A percentile compares a stretch with the other conserved stretches of the same genome.
Evolutionary conservation across 2,797 vertebrate genomes (phyloP).

Genomic region (Linurgus olivaceus): DNA sequence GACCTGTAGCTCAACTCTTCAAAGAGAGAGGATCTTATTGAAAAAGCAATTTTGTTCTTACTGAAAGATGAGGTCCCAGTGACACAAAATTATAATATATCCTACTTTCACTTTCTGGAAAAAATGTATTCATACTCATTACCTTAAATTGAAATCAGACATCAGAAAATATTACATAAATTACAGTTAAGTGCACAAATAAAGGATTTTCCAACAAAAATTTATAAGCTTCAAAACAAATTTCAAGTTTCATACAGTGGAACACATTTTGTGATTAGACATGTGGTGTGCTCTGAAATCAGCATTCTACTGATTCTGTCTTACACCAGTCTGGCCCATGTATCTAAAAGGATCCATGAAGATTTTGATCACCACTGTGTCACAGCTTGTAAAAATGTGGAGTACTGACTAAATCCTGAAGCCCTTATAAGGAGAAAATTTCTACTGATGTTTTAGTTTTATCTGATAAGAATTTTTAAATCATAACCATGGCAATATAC

Average conservation of each 20-base stretch:
- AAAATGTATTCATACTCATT: not conserved
- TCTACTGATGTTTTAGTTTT: not conserved
- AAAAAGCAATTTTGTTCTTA: constrained; percentile 9
- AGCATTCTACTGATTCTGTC: not conserved
- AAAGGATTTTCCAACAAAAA: not conserved
- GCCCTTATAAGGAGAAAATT: not conserved
- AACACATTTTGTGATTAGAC: constrained; percentile 16
- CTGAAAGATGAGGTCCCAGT: not conserved
- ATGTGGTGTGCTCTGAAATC: not conserved
- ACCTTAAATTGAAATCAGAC: constrained; percentile 1
- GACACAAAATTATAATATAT: not conserved
- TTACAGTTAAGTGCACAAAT: not conserved
- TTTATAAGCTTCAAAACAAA: not conserved
- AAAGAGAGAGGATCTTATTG: not conserved
- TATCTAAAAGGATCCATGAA: not conserved
- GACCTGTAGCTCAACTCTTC: not conserved
- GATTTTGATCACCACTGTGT: not conserved
- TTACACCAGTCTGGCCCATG: not conserved
- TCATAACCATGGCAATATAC: not conserved
- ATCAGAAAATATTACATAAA: constrained; percentile 4
- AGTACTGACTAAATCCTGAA: constrained; percentile 14
- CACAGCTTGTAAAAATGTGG: not conserved
- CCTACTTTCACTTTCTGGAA: not conserved
- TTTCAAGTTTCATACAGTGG: not conserved
- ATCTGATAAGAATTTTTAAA: not conserved